These are phyloP conservation scores for Ephialtes manifestator DNA, from an alignment of 2,888 invertebrate species.

Conservation along the genomic window DNA sequence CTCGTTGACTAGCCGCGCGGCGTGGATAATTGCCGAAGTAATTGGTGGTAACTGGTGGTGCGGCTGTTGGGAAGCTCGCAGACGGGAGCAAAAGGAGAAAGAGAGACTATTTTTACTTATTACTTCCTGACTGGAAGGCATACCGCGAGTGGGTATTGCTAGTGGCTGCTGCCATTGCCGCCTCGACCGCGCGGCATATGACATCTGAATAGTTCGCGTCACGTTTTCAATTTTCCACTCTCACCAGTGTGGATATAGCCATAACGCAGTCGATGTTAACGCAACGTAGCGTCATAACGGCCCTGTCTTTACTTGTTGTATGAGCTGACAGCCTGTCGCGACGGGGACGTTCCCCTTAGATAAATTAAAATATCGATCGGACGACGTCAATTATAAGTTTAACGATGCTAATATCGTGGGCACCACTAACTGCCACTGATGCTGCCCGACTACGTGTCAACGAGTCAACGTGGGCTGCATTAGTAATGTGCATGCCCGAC, in stretches of 20 bases:
- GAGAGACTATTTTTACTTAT: conserved; percentile 80
- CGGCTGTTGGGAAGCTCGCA: conserved; percentile 10
- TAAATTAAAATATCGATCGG: conserved; percentile 85
- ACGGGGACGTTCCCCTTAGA: conserved; percentile 79
- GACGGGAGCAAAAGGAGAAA: conserved; percentile 35
- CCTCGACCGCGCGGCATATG: conserved; percentile 71
- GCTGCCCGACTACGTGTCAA: conserved; percentile 61
- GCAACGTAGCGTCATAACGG: conserved; percentile 28
- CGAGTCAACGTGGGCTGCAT: conserved; percentile 69
- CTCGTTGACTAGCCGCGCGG: conserved; percentile 67
- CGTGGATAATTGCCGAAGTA: conserved; percentile 79
- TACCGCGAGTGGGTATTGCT: conserved; percentile 24
- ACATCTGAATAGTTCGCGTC: conserved; percentile 83
- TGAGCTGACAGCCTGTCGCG: conserved; percentile 82
- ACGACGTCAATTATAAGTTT: conserved; percentile 83
- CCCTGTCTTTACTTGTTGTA: conserved; percentile 83
- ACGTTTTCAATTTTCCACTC: conserved; percentile 84
- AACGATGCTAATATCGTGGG: conserved; percentile 81
- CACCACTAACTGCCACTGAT: conserved; percentile 43
- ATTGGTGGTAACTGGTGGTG: conserved; percentile 73
- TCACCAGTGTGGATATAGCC: conserved; percentile 69
- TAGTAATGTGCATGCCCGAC: conserved; percentile 53
- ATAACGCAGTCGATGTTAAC: conserved; percentile 9
- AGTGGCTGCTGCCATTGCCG: conserved; percentile 41
- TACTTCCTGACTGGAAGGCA: conserved; percentile 76